These are phyloP conservation scores for Drosophila colorata DNA, from an alignment of 2,888 invertebrate genomes.

Conservation along the genomic window DNA sequence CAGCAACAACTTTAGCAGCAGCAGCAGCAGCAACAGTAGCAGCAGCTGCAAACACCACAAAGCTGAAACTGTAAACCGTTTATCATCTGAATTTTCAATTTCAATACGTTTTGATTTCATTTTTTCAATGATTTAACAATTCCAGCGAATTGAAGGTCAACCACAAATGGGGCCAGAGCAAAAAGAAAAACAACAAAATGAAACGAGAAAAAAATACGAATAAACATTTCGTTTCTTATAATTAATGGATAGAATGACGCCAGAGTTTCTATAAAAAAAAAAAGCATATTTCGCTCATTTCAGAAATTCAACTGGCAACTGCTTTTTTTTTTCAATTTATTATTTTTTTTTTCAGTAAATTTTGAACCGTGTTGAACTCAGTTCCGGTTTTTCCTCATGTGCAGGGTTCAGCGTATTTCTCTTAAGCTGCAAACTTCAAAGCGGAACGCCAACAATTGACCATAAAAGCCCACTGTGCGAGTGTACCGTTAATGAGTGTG, in stretches of 20 bases:
- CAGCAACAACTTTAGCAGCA: no score
- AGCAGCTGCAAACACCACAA: slow-evolving; percentile 15
- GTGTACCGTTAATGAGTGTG: slow-evolving; percentile 60
- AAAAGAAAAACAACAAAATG: neutral
- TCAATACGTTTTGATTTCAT: slow-evolving; percentile 31
- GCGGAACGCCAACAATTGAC: slow-evolving; percentile 59
- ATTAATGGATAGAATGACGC: slow-evolving; percentile 63
- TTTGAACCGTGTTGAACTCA: slow-evolving; percentile 37
- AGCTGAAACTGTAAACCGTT: slow-evolving; percentile 47
- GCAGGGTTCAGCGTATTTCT: slow-evolving; percentile 9
- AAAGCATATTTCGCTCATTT: slow-evolving; percentile 6
- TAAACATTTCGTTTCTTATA: slow-evolving; percentile 25
- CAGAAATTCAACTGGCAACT: slow-evolving; percentile 18
- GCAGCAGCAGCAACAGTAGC: neutral
- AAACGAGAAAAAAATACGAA: slow-evolving; percentile 3
- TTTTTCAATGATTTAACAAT: slow-evolving; percentile 43
- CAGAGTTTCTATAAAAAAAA: slow-evolving; percentile 28
- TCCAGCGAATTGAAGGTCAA: slow-evolving; percentile 63
- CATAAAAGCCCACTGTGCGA: slow-evolving; percentile 51
- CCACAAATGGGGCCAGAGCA: slow-evolving; percentile 54
- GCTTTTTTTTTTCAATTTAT: slow-evolving; percentile 1
- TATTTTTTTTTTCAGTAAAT: neutral
- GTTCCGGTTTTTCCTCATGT: slow-evolving; percentile 42
- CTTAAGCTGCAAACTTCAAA: slow-evolving; percentile 53
- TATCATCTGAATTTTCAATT: slow-evolving; percentile 13